phyloP scores from a whole-genome alignment of 2,797 vertebrate genomes.

The Labeo calbasu region DNA sequence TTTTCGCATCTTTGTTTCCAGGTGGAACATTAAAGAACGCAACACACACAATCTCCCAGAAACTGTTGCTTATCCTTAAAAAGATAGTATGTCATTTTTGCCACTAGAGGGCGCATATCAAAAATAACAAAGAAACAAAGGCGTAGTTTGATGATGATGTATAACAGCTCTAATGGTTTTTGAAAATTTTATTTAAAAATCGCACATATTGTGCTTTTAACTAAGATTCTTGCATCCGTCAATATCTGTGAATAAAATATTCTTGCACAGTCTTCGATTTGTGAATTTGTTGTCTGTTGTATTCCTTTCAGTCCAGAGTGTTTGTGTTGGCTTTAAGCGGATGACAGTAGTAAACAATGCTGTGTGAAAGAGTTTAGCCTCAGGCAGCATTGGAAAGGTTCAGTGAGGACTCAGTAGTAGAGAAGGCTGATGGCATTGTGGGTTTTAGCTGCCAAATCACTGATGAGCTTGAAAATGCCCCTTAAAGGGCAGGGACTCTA shows the following conservation, averaged over 20 bases:
- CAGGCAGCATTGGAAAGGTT: conserved; percentile 1
- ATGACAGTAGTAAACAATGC: conserved; percentile 37
- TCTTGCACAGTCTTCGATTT: neutral
- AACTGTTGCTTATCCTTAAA: neutral
- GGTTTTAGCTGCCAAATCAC: conserved; percentile 17
- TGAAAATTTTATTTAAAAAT: no score
- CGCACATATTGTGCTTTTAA: no score
- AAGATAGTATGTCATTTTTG: no score
- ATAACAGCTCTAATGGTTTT: no score
- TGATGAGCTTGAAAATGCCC: conserved; percentile 14
- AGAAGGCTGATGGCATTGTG: conserved; percentile 26
- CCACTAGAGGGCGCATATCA: no score
- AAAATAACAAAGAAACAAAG: no score
- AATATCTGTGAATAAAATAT: neutral
- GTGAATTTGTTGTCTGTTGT: neutral
- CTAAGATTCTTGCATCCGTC: neutral
- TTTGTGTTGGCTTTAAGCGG: conserved; percentile 17
- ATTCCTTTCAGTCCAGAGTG: neutral
- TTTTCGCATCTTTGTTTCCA: no score
- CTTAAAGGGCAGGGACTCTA: conserved; percentile 29
- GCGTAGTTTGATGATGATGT: no score
- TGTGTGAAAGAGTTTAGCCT: conserved; percentile 31
- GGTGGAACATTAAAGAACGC: no score
- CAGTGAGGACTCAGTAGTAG: neutral
- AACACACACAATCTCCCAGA: no score